Evolutionary conservation across 1,140 invertebrate species (phyloP), one percentile per base, ranked within the genome.

Genomic region (Drosophila sp.): DNA sequence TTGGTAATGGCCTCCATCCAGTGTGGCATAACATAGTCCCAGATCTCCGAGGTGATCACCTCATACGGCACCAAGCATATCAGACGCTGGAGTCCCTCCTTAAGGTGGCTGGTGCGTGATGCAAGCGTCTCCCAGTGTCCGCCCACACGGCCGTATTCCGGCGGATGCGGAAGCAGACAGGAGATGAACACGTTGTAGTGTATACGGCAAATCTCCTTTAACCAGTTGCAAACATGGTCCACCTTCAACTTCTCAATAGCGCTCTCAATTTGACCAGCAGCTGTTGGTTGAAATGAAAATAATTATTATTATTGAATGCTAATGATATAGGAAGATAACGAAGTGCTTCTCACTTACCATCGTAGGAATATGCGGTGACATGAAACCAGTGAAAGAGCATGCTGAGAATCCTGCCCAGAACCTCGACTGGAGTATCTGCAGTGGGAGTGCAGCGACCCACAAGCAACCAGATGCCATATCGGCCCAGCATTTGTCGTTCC

Each of bases 361-460:
- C 97, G 90, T 98, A 98, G 13, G 98, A 95, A 92, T 97, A 98
- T 7, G 98, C 97, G 32, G 98, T 99, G 67, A 98, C 96, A 93
- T 99, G 97, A 93, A 99, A 99, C 99, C 99, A 99, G 93, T 99
- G 98, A 93, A 99, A 99, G 58, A 99, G 94, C 94, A 98, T 98
- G 58, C 97, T 97, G 25, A 99, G 93, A 75, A 99, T 94, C 77
- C 98, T 94, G 14, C 98, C 98, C 34, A 99, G 93, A 32, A 97
- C 95, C 92, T 98, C 97, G 89, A 96, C 93, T 4, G 97, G 96
- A n/a, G 97, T 96, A 75, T 96, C 95, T 40, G 96, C 94, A 66
- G 95, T 96, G 14, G 97, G 97, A 7, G 96, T 96, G 92, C 98
- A 99, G 69, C 99, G 94, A 40, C 98, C 97, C 32, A 99, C 97